Base-by-base conservation (phyloP, 2,888 invertebrate genomes). In the Tuta absoluta region DNA sequence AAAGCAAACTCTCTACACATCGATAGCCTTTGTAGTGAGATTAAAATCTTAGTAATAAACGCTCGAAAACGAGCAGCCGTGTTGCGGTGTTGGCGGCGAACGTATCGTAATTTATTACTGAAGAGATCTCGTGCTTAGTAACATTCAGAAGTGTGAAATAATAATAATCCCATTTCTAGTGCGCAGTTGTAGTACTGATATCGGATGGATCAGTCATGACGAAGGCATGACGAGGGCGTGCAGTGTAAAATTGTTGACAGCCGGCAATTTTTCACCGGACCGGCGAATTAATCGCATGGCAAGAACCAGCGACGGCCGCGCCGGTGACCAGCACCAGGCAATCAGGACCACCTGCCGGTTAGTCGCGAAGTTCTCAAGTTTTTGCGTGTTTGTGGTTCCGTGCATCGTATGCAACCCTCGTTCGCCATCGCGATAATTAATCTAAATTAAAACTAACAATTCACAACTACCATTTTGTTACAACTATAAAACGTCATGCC, bases 131-230 rank as follows among this genome's bases (percentile, higher is more conserved):
- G 85, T 80, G 81, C 83, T 78, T 84, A 87, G 85, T 81, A 78
- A 79, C 81, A 78, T 84, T 77, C 81, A 80, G 79, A 80, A 78
- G 77, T 81, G 86, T 79, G 85, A 83, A 85, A 84, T 87, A 89
- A 88, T 88, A 85, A 84, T 87, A 89, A 88, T 88, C 85, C 82
- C 82, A 87, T 88, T 88, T 88, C 85, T 86, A 88, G 86, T 87
- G 86, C 84, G 69, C 68, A 78, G 87, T 87, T 85, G 84, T 77
- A 87, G 86, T 87, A 85, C 85, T 77, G 82, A 74, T 75, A 33
- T 65, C 68, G 69, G 51, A 21, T 41, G 49, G 49, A 51, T 23
- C 66, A 65, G 64, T 48, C n/a, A n/a, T 48, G 48, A n/a, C 12
- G 45, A 64, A 68, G 63, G 5, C 5, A 41, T n/a, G 14, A n/a